phyloP scores from a whole-genome alignment of 2,113 vertebrate genomes.

The Cisticola juncidis region DNA sequence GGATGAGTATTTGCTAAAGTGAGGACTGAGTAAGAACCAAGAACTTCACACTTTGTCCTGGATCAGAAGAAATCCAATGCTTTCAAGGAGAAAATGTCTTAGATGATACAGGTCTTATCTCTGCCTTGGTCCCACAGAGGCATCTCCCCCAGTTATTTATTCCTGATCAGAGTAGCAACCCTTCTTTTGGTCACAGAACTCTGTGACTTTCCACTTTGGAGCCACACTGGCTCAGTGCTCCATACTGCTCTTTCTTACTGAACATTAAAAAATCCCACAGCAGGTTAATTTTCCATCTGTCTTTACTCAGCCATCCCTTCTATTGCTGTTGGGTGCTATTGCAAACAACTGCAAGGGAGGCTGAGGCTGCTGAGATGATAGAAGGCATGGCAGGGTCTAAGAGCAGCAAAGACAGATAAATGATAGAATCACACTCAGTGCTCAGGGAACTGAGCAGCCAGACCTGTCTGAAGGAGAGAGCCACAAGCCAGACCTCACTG shows the following conservation, averaged over 20 bases:
- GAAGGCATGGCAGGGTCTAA: neutral
- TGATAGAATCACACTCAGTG: neutral
- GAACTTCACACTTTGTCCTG: neutral
- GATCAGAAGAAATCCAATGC: neutral
- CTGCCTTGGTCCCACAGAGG: neutral
- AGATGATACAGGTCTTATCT: neutral
- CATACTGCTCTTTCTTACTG: neutral
- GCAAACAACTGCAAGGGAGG: neutral
- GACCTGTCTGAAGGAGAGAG: neutral
- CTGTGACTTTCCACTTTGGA: neutral
- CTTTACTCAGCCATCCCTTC: neutral
- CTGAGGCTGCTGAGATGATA: neutral
- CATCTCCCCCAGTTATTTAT: neutral
- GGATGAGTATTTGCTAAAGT: neutral
- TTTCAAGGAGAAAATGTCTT: neutral
- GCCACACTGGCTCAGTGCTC: neutral
- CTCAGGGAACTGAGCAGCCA: neutral
- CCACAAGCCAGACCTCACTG: neutral
- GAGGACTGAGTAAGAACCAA: neutral
- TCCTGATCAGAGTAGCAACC: neutral
- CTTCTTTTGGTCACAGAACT: neutral
- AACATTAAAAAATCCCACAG: neutral
- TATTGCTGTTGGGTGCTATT: neutral
- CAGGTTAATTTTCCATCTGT: neutral
- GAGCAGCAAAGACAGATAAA: neutral